These are phyloP conservation scores for Chirona hameri DNA, from an alignment of 2,888 invertebrate species.

Conservation along the genomic window DNA sequence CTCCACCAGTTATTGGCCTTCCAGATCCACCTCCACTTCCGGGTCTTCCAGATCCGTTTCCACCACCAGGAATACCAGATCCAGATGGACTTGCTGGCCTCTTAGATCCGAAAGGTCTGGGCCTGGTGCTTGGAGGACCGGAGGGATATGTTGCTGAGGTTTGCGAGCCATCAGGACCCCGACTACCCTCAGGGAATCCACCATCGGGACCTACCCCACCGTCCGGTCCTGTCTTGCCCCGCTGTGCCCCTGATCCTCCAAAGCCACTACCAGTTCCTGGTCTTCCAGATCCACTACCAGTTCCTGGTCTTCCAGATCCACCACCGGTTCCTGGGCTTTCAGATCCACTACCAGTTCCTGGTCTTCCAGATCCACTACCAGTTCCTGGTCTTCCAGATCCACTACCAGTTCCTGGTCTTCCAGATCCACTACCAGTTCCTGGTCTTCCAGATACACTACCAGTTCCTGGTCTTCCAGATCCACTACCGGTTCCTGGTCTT, in stretches of 20 bases:
- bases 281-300: not conserved
- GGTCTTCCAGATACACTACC: not conserved
- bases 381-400: conserved; percentile 25
- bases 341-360: not conserved
- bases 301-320: conserved; percentile 1
- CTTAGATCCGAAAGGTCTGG: not conserved
- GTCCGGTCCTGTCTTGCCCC: conserved; percentile 7
- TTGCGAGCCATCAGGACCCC: conserved; percentile 5
- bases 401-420: not conserved
- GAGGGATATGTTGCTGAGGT: not conserved
- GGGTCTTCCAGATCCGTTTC: not conserved
- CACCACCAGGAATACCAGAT: no score
- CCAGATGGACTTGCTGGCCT: not conserved
- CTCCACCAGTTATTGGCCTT: not conserved
- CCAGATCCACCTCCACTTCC: not conserved
- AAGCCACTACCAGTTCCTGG: not conserved
- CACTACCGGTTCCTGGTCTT: no score
- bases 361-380: not conserved
- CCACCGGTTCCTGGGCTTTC: conserved; percentile 2
- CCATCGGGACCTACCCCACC: conserved; percentile 33
- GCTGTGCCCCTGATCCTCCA: not conserved
- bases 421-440: not conserved
- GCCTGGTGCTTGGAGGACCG: not conserved
- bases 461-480: no score
- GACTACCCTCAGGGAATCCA: conserved; percentile 30